Evolutionary conservation across 2,888 invertebrate genomes (phyloP), one percentile per base, ranked within the genome.

Genomic region (Sericinus montela): DNA sequence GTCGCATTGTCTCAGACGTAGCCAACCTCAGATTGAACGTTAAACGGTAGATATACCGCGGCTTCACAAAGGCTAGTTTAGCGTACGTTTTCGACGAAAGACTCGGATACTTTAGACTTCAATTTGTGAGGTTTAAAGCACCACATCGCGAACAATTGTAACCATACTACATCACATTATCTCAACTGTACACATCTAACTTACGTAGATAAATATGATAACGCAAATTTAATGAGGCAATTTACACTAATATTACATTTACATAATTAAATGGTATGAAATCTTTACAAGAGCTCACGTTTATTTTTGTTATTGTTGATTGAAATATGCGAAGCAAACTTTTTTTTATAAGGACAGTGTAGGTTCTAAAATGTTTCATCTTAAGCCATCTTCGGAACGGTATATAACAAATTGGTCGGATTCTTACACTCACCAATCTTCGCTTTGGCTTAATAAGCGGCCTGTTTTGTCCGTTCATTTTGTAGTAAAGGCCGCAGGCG

Each of bases 401-500:
- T 48, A 58, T 51, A 55, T 51, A 57, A 53, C 55, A 62, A 87
- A 88, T 88, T 88, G 88, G 87, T 88, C 87, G 87, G 87, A 88
- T 87, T 88, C 88, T 85, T 90, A 89, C 87, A 95, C 98, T 97
- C 92, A 99, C 99, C 95, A 98, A 95, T 93, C 99, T 95, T 93
- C 99, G 94, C 91, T 99, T 98, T 77, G 99, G 98, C 93, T 99
- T 99, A 91, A 98, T 98, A 76, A 99, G 94, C 52, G 99, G 99
- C 85, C 99, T 91, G 89, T 98, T 98, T 86, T 98, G 97, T 71
- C 99, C 99, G 89, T 99, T 99, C 98, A 99, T 99, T 92, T 99
- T 99, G 92, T 98, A 98, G 91, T 99, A 99, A 67, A 99, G 94
- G 67, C 99, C 99, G 89, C 99, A 99, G 64, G 99, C 99, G 90